These are phyloP conservation scores for Idaea biselata DNA, from an alignment of 2,888 invertebrate species.

Conservation along the genomic window DNA sequence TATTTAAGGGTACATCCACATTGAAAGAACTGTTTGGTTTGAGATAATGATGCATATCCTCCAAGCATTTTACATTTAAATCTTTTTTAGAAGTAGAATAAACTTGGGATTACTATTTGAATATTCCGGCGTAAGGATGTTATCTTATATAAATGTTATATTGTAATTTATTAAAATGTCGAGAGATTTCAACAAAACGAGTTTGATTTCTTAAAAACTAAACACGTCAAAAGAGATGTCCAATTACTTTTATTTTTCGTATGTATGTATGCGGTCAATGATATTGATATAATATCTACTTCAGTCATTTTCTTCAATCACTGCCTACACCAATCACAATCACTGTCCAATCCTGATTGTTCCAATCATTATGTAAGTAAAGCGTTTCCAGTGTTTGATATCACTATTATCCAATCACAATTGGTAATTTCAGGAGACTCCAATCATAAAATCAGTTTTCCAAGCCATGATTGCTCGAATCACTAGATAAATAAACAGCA, in stretches of 20 bases:
- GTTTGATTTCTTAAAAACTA: background rate
- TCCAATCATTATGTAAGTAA: background rate
- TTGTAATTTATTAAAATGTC: background rate
- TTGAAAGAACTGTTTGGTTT: no score
- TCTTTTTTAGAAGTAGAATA: background rate
- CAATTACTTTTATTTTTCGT: background rate
- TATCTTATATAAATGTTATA: background rate
- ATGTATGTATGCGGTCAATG: background rate
- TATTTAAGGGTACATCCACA: no score
- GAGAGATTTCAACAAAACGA: background rate
- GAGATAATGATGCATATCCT: no score
- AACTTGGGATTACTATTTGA: background rate
- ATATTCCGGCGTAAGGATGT: background rate
- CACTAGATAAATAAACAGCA: background rate
- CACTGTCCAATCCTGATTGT: background rate
- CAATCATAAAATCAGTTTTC: background rate
- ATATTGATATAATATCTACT: background rate
- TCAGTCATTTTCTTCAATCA: background rate
- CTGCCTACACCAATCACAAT: background rate
- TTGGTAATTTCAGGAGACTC: background rate
- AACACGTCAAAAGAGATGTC: background rate
- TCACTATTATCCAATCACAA: background rate
- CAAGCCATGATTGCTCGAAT: background rate
- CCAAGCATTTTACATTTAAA: no score
- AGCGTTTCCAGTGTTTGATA: background rate